These are phyloP conservation scores for Eulacestoma nigropectus DNA, from an alignment of 2,113 vertebrate genomes.

Conservation along the genomic window DNA sequence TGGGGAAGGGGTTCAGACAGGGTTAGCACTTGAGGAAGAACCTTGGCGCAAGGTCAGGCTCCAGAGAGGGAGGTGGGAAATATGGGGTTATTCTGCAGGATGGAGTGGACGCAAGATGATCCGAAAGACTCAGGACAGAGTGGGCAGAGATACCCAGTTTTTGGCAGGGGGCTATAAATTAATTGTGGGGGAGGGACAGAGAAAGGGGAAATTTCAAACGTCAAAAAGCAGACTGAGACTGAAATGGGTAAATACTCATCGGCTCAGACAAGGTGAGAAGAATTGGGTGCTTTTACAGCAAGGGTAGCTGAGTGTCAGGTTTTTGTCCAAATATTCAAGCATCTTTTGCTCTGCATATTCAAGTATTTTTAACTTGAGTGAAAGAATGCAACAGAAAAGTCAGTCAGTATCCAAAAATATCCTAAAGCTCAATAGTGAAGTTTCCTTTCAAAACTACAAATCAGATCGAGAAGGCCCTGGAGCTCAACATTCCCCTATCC, in stretches of 20 bases:
- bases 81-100: not conserved
- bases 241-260: not conserved
- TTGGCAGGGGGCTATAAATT: not conserved
- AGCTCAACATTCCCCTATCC: not conserved
- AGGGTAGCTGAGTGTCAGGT: not conserved
- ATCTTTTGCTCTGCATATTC: not conserved
- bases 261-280: not conserved
- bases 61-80: not conserved
- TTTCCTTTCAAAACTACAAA: not conserved
- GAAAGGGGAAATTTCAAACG: not conserved
- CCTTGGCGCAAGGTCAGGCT: not conserved
- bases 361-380: not conserved
- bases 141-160: not conserved
- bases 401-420: not conserved
- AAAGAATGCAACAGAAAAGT: not conserved
- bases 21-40: not conserved
- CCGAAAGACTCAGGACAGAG: not conserved
- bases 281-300: not conserved
- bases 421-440: not conserved
- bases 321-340: not conserved
- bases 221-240: not conserved
- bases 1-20: not conserved
- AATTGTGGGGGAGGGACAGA: not conserved
- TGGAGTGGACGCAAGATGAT: not conserved
- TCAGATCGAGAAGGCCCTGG: not conserved